These are phyloP conservation scores for Cydia splendana DNA, from an alignment of 1,140 invertebrate genomes.

Conservation along the genomic window DNA sequence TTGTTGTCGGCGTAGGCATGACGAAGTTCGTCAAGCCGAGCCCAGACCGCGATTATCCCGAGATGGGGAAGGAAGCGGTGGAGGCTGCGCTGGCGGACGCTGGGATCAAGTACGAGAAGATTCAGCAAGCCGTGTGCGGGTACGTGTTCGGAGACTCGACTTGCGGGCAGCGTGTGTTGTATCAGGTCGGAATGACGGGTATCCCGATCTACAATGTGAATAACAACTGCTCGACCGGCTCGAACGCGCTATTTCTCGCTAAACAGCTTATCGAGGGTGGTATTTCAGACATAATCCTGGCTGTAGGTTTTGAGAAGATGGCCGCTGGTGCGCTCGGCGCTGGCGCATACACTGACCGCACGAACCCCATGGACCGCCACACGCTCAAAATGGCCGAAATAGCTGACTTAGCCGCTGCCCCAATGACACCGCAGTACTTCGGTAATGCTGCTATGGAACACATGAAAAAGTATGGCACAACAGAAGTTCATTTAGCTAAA, in stretches of 20 bases:
- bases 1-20: constrained; percentile 98
- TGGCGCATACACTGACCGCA: constrained; percentile 90
- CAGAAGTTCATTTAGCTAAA: constrained; percentile 95
- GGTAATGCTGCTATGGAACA: constrained; percentile 98
- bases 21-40: constrained; percentile 93
- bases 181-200: constrained; percentile 97
- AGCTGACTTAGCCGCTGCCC: constrained; percentile 88
- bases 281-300: constrained; percentile 92
- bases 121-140: constrained; percentile 95
- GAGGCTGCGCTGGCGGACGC: constrained; percentile 94
- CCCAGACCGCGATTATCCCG: constrained; percentile 93
- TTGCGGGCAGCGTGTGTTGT: constrained; percentile 96
- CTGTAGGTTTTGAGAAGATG: constrained; percentile 99
- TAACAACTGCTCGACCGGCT: constrained; percentile 98
- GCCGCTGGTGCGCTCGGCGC: constrained; percentile 91
- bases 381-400: constrained; percentile 91
- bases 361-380: constrained; percentile 97
- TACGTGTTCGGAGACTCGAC: constrained; percentile 99
- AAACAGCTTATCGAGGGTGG: constrained; percentile 95
- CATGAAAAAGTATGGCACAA: constrained; percentile 98
- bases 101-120: constrained; percentile 86
- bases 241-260: constrained; percentile 93
- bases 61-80: constrained; percentile 96
- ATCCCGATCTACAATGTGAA: constrained; percentile 99
- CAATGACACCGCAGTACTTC: constrained; percentile 97